phyloP scores from a whole-genome alignment of 2,888 invertebrate genomes.

The Antheraea yamamai region DNA sequence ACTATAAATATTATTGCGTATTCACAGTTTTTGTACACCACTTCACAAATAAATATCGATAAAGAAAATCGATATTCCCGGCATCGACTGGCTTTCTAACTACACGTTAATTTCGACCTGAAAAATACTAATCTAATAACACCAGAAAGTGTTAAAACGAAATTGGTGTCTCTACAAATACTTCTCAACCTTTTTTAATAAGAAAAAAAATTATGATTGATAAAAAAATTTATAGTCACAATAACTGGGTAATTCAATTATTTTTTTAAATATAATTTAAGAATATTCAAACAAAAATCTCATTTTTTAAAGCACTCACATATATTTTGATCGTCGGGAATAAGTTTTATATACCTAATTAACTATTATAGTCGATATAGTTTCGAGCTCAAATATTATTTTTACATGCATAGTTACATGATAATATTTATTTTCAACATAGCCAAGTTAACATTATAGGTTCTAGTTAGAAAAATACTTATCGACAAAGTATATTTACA shows the following conservation, averaged over 20 bases:
- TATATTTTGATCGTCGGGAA: neutral
- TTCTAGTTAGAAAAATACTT: too few relatives aligned
- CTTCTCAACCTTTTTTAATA: neutral
- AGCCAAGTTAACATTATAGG: neutral
- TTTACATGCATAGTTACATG: neutral
- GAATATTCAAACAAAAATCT: constrained; percentile 6
- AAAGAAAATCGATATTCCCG: constrained; percentile 1
- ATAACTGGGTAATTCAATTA: constrained; percentile 8
- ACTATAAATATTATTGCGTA: neutral
- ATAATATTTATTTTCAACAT: neutral
- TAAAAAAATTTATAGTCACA: neutral
- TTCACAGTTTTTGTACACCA: constrained; percentile 9
- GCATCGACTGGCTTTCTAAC: constrained; percentile 1
- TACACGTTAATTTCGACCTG: neutral
- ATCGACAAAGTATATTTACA: neutral
- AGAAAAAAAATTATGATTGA: neutral
- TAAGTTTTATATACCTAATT: neutral
- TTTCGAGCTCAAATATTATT: neutral
- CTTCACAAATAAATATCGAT: neutral
- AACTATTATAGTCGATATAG: neutral
- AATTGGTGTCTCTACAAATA: neutral
- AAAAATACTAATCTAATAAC: neutral
- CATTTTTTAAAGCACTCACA: neutral
- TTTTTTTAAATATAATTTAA: constrained; percentile 16
- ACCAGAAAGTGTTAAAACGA: neutral